These are phyloP conservation scores for Chaetophractus vellerosus DNA, from an alignment of 2,797 vertebrate species.

Conservation along the genomic window DNA sequence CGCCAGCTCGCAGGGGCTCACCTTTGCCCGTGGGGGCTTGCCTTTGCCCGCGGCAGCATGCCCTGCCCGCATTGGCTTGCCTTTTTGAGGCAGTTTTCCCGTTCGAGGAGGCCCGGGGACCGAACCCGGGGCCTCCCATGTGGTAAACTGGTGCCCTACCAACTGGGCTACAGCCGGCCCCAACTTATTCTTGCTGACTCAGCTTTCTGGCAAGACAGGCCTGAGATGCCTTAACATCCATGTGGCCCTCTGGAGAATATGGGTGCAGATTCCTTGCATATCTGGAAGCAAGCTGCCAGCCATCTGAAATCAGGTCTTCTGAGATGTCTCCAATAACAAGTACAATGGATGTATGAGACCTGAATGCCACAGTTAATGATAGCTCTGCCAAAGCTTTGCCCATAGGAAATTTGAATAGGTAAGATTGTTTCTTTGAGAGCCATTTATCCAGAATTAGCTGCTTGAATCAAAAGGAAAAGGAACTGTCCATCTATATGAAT, in stretches of 20 bases:
- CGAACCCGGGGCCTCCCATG: too few species aligned
- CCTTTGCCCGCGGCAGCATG: too few species aligned
- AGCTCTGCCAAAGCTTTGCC: background rate
- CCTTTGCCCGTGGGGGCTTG: too few species aligned
- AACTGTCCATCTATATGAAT: background rate
- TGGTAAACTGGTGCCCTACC: too few species aligned
- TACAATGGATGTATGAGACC: background rate
- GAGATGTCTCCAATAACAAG: background rate
- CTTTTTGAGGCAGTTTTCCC: too few species aligned
- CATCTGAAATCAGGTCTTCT: conserved; percentile 42
- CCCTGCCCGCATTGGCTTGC: too few species aligned
- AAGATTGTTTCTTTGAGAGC: background rate
- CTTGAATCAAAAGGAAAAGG: background rate
- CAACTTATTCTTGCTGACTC: background rate
- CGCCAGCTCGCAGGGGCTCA: too few species aligned
- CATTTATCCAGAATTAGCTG: background rate
- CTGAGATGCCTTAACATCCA: background rate
- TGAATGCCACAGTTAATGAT: background rate
- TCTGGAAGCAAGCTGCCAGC: background rate
- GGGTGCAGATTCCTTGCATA: background rate
- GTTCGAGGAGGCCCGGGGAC: too few species aligned
- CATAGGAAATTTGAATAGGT: background rate
- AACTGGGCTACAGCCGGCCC: too few species aligned
- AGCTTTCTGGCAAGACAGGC: background rate
- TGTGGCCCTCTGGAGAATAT: background rate